Evolutionary conservation across 2,113 vertebrate genomes (phyloP), one percentile per base, ranked within the genome.

Genomic region (Benthochromis sp.): DNA sequence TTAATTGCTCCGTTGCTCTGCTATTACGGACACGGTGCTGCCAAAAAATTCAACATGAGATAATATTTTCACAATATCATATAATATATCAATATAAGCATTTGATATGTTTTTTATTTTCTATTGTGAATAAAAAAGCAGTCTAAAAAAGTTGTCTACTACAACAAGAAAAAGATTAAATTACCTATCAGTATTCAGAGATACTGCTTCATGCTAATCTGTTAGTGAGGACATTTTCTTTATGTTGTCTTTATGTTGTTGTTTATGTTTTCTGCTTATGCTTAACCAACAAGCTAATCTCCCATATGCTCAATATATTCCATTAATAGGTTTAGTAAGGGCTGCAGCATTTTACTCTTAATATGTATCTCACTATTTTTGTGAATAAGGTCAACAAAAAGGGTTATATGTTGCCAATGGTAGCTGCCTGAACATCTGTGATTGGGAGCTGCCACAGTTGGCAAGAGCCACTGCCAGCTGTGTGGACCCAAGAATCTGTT

Each of bases 361-460:
- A 86, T 89, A 47, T 21, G 8, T 47, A 50, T 76, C 86, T 83
- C 36, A 90, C 84, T 88, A 63, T 66, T 86, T 69, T 76, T 9
- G 13, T 73, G 85, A 92, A 94, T 90, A 85, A 94, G 93, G 92
- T 95, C 94, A 93, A 78, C 84, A 91, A 87, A 91, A 91, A 92
- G 86, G 81, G 84, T 63, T 71, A 5, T 36, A 83, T 19, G 43
- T 83, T 92, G 92, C 89, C 90, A 92, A 82, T 81, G 79, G 43
- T 90, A 90, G 89, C 93, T 86, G 87, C 88, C 86, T 38, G 83
- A 94, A 94, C 94, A 95, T 95, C 95, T 96, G 95, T 91, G 93
- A 90, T 34, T 86, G 90, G 90, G 89, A 91, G 89, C 90, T 83
- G 88, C 84, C 54, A 53, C 89, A 54, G 85, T 90, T 94, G 93